Base-by-base conservation (phyloP, 2,888 invertebrate species). In the Lingula anatina region DNA sequence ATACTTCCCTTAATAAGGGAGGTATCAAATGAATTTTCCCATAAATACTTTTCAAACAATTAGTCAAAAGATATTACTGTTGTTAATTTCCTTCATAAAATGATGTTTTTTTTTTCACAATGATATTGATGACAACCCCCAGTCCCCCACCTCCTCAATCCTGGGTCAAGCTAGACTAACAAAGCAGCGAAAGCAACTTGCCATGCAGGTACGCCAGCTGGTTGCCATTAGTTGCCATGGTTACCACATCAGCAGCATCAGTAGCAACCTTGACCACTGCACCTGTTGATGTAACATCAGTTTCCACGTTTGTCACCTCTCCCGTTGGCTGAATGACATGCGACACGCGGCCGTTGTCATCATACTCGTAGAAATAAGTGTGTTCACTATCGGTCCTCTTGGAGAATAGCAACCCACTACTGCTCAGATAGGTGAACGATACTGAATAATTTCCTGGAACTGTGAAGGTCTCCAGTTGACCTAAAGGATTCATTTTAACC, bases 381-480 rank as follows among this genome's bases (percentile, higher is more conserved):
- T 92, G 82, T 1, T 68, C 71, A 38, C 66, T 90, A n/a, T 72
- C 71, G 38, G 74, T 70, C 39, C 71, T 65, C 53, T 75, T 75
- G 39, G 73, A 68, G 49, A 62, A 89, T 31, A 96, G 79, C 37
- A 96, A 80, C 0, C 93, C 94, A 0, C 90, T 89, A 0, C 90
- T 88, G 35, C 63, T 89, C 66, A 93, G 89, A 73, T 95, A 96
- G 68, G 92, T 91, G 71, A 94, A 94, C 0, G 90, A 91, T 2
- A 91, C 88, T 66, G 93, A 92, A 68, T 91, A 90, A 75, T 93
- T 93, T 66, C 94, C 92, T 0, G 94, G 92, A 0, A 92, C 90
- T 55, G 58, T 61, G 56, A 90, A 88, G 70, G 90, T 90, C 72
- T 92, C 90, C 15, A 96, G 80, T 84, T 92, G 87, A 70, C 89